Conservation (phyloP, 2,888 invertebrate genomes). For the Noctua fimbriata region DNA sequence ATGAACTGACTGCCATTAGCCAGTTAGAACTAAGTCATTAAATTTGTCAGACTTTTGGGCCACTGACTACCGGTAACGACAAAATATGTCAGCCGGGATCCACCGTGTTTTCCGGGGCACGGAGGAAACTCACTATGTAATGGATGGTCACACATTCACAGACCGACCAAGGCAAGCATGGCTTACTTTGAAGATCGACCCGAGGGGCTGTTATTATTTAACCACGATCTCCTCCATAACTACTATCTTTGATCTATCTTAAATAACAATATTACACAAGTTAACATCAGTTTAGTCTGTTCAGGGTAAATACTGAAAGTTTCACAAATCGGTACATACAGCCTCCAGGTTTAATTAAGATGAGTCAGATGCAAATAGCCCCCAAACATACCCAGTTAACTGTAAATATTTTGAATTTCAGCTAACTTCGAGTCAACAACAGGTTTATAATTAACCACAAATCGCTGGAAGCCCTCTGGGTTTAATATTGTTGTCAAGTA, state of each 20-base stretch:
- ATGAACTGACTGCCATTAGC: too few species aligned
- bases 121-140: too few species aligned
- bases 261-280: not conserved
- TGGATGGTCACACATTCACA: too few species aligned
- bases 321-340: conserved; percentile 28
- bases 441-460: not conserved
- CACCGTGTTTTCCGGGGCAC: too few species aligned
- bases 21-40: too few species aligned
- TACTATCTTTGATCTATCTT: not conserved
- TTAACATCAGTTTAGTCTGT: not conserved
- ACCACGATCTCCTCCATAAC: not conserved
- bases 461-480: not conserved
- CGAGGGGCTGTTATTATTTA: too few species aligned
- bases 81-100: too few species aligned
- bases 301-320: conserved; percentile 20
- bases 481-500: not conserved
- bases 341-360: conserved; percentile 45
- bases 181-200: too few species aligned
- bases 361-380: conserved; percentile 44
- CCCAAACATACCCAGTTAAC: conserved; percentile 5
- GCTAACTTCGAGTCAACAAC: conserved; percentile 11
- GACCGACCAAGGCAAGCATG: too few species aligned
- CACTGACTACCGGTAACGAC: too few species aligned
- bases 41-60: too few species aligned
- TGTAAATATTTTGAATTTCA: conserved; percentile 42